Evolutionary conservation across 2,797 vertebrate species (phyloP), one percentile per base, ranked within the genome.

Genomic region (Gallinago nigripennis): DNA sequence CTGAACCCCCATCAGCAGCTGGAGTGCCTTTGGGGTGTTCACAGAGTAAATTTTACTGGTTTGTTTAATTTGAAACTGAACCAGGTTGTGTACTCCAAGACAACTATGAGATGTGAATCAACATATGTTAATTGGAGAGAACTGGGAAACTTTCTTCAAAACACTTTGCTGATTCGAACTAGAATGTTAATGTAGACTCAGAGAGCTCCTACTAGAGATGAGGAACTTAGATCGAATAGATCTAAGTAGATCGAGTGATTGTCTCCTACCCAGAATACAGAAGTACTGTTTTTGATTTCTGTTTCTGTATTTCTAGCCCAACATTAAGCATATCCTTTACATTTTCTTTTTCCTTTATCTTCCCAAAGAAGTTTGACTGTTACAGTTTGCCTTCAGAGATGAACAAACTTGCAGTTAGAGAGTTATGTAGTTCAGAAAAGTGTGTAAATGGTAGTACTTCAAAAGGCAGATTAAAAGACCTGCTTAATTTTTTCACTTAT

Each of bases 211-310:
- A 21, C 11, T 1, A 30, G 88, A 81, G 43, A 31, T 16, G 12
- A 82, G 23, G 12, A 61, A 31, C 10, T 46, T 45, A 9, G 6
- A 48, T 48, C 4, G 23, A 48, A 12, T 48, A 48, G 46, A 48
- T 48, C 46, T 48, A 48, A 48, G 8, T 61, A 61, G 28, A 16
- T 0, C 27, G 27, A 76, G 8, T 33, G 11, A 35, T 54, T 70
- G 8, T 16, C 16, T 84, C n/a, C 30, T 27, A 53, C 16, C 14
- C 43, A 71, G 14, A 37, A 66, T 31, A 78, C 1, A 81, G 9
- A 72, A 15, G 1, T 28, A 33, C 6, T 28, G 15, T 3, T 43
- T 25, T 10, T 65, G 0, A 68, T 72, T 64, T 72, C 30, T 0
- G 0, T 8, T 43, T 68, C n/a, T 64, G 6, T 43, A 45, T 64